Conservation (phyloP, 1,140 invertebrate species). For the Platyscapa corneri region DNA sequence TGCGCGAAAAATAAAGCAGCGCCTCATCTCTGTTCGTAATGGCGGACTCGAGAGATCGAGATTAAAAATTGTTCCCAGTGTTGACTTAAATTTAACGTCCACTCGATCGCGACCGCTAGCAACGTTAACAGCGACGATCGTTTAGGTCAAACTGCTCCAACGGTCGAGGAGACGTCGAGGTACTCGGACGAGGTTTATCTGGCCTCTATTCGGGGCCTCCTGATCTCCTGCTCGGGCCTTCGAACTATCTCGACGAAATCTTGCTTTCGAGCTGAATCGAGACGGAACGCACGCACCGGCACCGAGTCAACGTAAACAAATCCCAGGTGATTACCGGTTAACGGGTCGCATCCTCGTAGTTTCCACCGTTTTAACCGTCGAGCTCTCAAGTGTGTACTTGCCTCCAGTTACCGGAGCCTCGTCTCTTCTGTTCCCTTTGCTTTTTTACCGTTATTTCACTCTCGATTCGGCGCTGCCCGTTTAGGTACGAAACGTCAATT, state of each 20-base stretch:
- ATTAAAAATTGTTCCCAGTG: too few species aligned
- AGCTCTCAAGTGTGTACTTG: background rate
- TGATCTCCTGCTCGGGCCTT: too few species aligned
- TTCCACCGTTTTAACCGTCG: background rate
- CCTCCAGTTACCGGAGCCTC: background rate
- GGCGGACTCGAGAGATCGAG: too few species aligned
- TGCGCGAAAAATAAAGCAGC: too few species aligned
- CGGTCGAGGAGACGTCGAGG: background rate
- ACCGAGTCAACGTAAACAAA: background rate
- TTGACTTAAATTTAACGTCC: too few species aligned
- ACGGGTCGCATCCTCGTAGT: background rate
- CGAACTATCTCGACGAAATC: background rate
- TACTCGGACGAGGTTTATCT: background rate
- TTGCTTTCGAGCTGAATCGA: background rate
- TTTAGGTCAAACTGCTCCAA: too few species aligned
- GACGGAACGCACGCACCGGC: too few species aligned
- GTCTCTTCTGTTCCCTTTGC: background rate
- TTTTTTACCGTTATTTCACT: conserved; percentile 1
- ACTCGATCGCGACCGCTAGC: too few species aligned
- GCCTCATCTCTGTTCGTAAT: too few species aligned
- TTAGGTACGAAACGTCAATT: background rate
- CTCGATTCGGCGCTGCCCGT: background rate
- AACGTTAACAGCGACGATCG: too few species aligned
- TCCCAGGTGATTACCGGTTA: background rate
- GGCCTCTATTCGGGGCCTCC: background rate